Conservation (phyloP, 2,113 vertebrate genomes). For the Boleophthalmus pectinirostris region DNA sequence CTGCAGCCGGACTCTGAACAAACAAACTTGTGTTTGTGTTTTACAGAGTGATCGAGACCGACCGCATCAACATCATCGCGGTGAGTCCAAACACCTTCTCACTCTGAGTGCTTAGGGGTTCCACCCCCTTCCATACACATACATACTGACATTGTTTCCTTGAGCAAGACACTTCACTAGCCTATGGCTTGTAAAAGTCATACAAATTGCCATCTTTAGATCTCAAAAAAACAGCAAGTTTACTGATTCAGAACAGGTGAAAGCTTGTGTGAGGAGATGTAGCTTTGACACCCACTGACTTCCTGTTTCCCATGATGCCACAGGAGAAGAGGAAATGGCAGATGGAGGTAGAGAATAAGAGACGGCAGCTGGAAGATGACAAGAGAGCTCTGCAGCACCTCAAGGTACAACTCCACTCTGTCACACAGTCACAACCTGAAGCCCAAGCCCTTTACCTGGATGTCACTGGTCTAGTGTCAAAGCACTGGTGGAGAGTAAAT, state of each 20-base stretch:
- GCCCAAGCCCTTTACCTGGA: no score
- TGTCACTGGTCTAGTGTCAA: no score
- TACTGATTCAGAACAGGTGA: not conserved
- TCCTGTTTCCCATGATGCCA: slow-evolving; percentile 41
- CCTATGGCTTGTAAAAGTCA: no score
- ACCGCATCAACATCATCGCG: slow-evolving; percentile 47
- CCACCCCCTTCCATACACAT: not conserved
- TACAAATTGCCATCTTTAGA: no score
- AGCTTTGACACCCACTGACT: not conserved
- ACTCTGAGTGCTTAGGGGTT: not conserved
- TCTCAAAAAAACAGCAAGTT: not conserved
- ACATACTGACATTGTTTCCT: not conserved
- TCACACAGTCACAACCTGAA: not conserved
- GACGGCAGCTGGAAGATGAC: slow-evolving; percentile 88
- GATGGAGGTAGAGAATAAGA: slow-evolving; percentile 86
- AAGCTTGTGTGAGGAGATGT: not conserved
- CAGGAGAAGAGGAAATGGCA: slow-evolving; percentile 91
- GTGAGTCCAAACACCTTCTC: slow-evolving; percentile 34
- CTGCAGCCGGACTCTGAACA: not conserved
- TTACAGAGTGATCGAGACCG: slow-evolving; percentile 28
- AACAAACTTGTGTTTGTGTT: not conserved
- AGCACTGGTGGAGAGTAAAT: no score
- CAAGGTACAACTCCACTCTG: slow-evolving; percentile 76
- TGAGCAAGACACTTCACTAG: no score
- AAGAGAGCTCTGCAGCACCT: slow-evolving; percentile 87